Evolutionary conservation across 2,888 invertebrate species (phyloP).

Genomic region (Phania funesta): DNA sequence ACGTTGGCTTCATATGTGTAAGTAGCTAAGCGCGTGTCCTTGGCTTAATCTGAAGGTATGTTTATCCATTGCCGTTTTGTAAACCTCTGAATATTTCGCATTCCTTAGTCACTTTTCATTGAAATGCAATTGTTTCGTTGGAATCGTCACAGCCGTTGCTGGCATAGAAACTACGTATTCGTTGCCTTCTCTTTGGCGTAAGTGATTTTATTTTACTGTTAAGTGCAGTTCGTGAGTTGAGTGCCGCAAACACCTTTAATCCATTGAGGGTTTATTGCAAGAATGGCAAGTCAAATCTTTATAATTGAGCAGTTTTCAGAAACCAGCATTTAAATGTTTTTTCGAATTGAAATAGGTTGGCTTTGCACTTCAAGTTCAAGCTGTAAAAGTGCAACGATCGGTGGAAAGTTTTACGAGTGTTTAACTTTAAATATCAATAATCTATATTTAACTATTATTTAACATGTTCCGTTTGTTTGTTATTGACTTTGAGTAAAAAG

Average conservation of each 20-base stretch:
- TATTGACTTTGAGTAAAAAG: too few species aligned
- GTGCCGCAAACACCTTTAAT: conserved; percentile 29
- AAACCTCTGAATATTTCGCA: conserved; percentile 16
- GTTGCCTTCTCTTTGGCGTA: neutral
- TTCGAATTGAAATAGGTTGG: neutral
- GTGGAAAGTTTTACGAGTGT: too few species aligned
- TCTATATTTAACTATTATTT: too few species aligned
- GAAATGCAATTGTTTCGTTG: conserved; percentile 24
- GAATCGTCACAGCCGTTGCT: neutral
- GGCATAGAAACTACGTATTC: conserved; percentile 3
- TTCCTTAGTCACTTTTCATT: neutral
- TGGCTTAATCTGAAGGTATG: neutral
- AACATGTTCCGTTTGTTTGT: too few species aligned
- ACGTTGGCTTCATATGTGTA: neutral
- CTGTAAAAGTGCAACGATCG: too few species aligned
- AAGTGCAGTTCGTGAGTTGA: conserved; percentile 4
- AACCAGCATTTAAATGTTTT: neutral
- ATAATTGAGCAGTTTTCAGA: too few species aligned
- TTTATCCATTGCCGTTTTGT: conserved; percentile 17
- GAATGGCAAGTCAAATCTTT: neutral
- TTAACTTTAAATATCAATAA: too few species aligned
- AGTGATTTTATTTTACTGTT: conserved; percentile 22
- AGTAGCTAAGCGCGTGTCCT: neutral
- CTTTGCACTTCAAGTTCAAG: too few species aligned
- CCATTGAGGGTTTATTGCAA: neutral